Evolutionary conservation across 2,888 invertebrate species (phyloP).

Genomic region (Ennomos erosarius): DNA sequence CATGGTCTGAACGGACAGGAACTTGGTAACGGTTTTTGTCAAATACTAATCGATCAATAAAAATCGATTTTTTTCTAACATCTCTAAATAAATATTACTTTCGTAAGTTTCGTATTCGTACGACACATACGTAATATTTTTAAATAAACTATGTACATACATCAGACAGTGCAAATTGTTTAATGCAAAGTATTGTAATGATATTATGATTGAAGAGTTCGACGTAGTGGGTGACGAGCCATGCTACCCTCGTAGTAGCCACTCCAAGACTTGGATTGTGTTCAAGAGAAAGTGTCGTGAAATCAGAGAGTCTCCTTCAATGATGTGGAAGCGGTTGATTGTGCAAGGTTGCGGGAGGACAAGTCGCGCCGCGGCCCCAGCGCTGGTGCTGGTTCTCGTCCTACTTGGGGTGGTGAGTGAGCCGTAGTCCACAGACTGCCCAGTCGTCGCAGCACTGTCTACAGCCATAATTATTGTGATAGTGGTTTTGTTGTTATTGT

Average conservation of each 20-base stretch:
- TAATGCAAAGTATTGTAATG: slow-evolving; percentile 44
- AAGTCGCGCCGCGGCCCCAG: slow-evolving; percentile 57
- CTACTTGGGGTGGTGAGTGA: slow-evolving; percentile 53
- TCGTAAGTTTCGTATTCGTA: no score
- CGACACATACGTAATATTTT: no score
- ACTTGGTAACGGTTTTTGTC: no score
- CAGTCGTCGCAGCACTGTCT: no score
- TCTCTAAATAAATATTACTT: no score
- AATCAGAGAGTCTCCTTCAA: slow-evolving; percentile 80
- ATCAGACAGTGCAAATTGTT: slow-evolving; percentile 25
- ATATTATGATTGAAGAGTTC: slow-evolving; percentile 59
- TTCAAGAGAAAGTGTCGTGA: slow-evolving; percentile 82
- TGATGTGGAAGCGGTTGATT: slow-evolving; percentile 84
- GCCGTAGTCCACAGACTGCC: no score
- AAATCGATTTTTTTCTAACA: no score
- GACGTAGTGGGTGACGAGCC: slow-evolving; percentile 49
- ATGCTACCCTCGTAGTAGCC: slow-evolving; percentile 54
- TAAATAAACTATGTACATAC: no score
- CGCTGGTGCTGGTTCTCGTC: slow-evolving; percentile 58
- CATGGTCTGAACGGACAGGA: no score
- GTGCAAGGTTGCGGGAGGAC: slow-evolving; percentile 67
- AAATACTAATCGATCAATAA: no score
- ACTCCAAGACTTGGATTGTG: slow-evolving; percentile 54
- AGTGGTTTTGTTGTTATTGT: slow-evolving; percentile 24
- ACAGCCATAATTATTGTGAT: neutral